Evolutionary conservation across 2,888 invertebrate genomes (phyloP), one percentile per base, ranked within the genome.

Genomic region (Eilema depressum): DNA sequence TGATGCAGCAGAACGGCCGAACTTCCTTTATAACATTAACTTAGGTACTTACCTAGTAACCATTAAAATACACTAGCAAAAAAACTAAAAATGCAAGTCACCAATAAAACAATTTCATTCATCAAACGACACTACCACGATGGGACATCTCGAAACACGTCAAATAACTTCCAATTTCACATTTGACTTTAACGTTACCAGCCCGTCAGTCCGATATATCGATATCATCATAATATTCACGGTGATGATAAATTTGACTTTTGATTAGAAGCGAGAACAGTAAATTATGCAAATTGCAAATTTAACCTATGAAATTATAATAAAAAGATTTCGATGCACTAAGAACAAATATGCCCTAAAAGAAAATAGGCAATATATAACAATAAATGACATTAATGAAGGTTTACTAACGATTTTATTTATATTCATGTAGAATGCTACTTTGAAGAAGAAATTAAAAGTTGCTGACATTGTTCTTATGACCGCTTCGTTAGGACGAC

Each of bases 71-170:
- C 11, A 10, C 20, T 10, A 86, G 83, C 84, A 83, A 84, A 78
- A 83, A 78, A 76, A 71, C 82, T 23, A 11, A 72, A 90, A 86
- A 87, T 85, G 89, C 91, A 88, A 92, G 92, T 91, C 92, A 92
- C 88, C 41, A 85, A 85, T 82, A 85, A 84, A 84, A 83, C 84
- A 85, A 77, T 78, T 85, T 85, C 88, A 92, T 92, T 88, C 86
- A 90, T 92, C 91, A 91, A 88, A 83, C 79, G 75, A 75, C 71
- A 75, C 69, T 70, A 83, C 83, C 76, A 82, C 83, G 83, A 76
- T 79, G 76, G 81, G 84, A 86, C 84, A 87, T 83, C 82, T 78
- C 83, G 81, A 80, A 81, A 85, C 79, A 84, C 85, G 89, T 89
- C 90, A 88, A 88, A 90, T 86, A 86, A 79, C 84, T 59, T 53